phyloP scores from a whole-genome alignment of 2,797 vertebrate genomes.

The Hippocampus kuda region DNA sequence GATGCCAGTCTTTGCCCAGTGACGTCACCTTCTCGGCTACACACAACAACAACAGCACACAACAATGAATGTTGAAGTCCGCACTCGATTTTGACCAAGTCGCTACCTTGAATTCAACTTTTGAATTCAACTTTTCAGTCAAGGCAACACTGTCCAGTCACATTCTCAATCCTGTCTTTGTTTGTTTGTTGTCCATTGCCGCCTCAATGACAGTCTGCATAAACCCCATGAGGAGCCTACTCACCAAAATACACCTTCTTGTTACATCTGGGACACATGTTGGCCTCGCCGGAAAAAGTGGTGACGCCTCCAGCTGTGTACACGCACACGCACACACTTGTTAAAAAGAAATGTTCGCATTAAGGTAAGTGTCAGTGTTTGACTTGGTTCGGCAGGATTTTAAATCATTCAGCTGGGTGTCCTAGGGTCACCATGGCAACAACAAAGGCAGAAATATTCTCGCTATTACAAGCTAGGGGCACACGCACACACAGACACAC shows the following conservation, averaged over 20 bases:
- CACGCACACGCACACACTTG: conserved; percentile 9
- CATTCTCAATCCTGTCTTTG: no score
- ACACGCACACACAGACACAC: no score
- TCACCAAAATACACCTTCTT: conserved; percentile 98
- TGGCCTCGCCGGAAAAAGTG: conserved; percentile 93
- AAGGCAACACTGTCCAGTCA: no score
- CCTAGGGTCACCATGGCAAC: not conserved
- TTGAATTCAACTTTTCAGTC: no score
- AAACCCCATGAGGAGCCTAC: conserved; percentile 24
- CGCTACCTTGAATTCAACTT: no score
- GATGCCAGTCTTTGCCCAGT: conserved; percentile 96
- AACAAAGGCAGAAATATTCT: not conserved
- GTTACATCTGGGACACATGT: conserved; percentile 85
- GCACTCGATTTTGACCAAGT: no score
- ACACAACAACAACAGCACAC: conserved; percentile 1
- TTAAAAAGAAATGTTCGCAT: not conserved
- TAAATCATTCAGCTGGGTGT: not conserved
- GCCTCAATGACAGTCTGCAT: no score
- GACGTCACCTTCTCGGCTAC: conserved; percentile 97
- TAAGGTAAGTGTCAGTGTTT: not conserved
- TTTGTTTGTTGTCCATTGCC: no score
- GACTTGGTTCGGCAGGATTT: not conserved
- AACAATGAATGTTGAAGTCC: not conserved
- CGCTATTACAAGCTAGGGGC: not conserved
- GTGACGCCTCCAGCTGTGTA: conserved; percentile 82